These are phyloP conservation scores for Lutjanus erythropterus DNA, from an alignment of 2,113 vertebrate genomes.

Conservation along the genomic window DNA sequence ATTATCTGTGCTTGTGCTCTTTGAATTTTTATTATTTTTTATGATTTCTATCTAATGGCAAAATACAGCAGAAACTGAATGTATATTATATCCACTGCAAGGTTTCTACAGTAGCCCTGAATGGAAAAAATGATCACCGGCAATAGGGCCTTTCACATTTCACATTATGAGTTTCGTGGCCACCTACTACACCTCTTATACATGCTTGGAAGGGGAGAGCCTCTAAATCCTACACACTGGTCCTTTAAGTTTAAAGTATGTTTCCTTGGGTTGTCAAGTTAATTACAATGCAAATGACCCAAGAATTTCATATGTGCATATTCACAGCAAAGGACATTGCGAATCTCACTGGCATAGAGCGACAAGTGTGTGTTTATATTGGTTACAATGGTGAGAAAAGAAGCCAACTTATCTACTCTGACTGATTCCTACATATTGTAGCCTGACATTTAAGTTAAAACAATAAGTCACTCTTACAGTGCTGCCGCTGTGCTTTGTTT, in stretches of 20 bases:
- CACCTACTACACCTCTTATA: no score
- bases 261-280: not conserved
- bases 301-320: not conserved
- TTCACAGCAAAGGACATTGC: not conserved
- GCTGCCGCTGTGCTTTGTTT: conserved; percentile 2
- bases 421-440: not conserved
- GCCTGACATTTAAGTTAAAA: conserved; percentile 21
- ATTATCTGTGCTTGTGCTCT: not conserved
- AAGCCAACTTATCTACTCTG: conserved; percentile 13
- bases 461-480: not conserved
- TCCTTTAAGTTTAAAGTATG: not conserved
- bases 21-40: not conserved
- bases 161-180: no score
- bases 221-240: no score
- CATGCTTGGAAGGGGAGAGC: no score
- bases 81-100: no score
- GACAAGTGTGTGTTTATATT: not conserved
- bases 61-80: no score
- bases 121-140: no score
- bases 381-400: not conserved
- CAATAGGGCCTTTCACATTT: no score
- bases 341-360: conserved; percentile 5
- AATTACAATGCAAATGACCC: not conserved
- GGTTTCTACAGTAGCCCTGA: no score
- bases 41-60: no score